Evolutionary conservation across 2,113 vertebrate species (phyloP).

Genomic region (Grantiella picta): DNA sequence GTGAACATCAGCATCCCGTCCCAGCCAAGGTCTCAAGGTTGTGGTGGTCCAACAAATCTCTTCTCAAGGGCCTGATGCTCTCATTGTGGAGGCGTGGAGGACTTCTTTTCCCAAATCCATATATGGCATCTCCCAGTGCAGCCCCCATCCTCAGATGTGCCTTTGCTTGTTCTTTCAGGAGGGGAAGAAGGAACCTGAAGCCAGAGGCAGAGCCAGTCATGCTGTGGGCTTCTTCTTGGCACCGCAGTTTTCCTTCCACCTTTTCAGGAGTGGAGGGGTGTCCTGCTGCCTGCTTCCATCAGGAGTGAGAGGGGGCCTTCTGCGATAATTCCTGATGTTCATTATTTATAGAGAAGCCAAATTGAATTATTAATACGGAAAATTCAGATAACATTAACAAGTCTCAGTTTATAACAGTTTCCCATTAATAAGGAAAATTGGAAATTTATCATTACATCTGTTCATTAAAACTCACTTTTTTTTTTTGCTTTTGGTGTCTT

Average conservation of each 20-base stretch:
- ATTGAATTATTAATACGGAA: conserved; percentile 60
- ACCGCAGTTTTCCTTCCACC: not conserved
- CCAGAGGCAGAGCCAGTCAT: not conserved
- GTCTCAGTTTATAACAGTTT: conserved; percentile 46
- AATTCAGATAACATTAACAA: conserved; percentile 58
- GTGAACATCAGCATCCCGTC: rapidly evolving
- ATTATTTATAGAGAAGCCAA: conserved; percentile 53
- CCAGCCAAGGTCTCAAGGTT: not conserved
- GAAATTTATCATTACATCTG: conserved; percentile 68
- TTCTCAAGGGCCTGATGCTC: not conserved
- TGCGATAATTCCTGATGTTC: not conserved
- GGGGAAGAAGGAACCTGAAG: not conserved
- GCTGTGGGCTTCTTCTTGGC: not conserved
- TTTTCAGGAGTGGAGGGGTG: not conserved
- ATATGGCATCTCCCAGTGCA: rapidly evolving
- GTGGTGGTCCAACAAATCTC: rapidly evolving
- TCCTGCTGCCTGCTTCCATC: not conserved
- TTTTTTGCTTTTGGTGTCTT: conserved; percentile 10
- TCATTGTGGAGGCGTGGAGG: not conserved
- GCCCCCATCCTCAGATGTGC: not conserved
- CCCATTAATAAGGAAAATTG: conserved; percentile 68
- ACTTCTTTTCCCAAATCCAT: not conserved
- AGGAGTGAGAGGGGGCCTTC: not conserved
- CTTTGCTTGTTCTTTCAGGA: not conserved
- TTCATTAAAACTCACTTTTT: conserved; percentile 48